Percentiles rank a stretch among this genome's conserved stretches.
Evolutionary conservation across 2,113 vertebrate genomes (phyloP).

Genomic region (Columba livia): DNA sequence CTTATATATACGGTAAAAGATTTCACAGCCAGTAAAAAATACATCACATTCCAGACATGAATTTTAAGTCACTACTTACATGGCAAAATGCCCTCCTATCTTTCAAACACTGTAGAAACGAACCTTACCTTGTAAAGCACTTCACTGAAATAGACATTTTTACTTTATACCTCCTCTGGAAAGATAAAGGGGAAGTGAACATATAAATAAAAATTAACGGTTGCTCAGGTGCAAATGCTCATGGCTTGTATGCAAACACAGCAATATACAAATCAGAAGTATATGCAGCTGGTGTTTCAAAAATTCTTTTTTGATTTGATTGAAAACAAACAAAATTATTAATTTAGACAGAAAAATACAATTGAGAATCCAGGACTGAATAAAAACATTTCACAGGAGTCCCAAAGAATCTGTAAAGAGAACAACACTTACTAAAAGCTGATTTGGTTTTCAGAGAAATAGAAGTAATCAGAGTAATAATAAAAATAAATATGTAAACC

Average conservation of each 20-base stretch:
- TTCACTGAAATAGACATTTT: neutral
- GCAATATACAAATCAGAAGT: neutral
- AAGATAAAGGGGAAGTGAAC: constrained; percentile 50
- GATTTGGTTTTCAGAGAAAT: neutral
- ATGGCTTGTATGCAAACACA: constrained; percentile 44
- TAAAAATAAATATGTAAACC: neutral
- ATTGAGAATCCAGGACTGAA: neutral
- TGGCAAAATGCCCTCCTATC: neutral
- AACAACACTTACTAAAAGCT: neutral
- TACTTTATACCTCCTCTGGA: neutral
- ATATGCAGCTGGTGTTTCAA: neutral
- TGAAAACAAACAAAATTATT: neutral
- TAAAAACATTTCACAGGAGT: neutral
- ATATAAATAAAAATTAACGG: constrained; percentile 21
- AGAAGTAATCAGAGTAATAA: neutral
- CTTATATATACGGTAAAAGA: neutral
- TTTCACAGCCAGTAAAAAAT: neutral
- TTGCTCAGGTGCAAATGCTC: constrained; percentile 20
- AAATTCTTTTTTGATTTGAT: neutral
- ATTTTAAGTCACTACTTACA: constrained; percentile 19
- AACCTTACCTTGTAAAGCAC: neutral
- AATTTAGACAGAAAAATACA: neutral
- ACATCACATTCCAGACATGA: neutral
- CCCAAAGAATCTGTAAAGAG: neutral
- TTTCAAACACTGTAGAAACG: neutral